Base-by-base conservation (phyloP, 2,113 vertebrate species). In the Hippocampus barbouri region DNA sequence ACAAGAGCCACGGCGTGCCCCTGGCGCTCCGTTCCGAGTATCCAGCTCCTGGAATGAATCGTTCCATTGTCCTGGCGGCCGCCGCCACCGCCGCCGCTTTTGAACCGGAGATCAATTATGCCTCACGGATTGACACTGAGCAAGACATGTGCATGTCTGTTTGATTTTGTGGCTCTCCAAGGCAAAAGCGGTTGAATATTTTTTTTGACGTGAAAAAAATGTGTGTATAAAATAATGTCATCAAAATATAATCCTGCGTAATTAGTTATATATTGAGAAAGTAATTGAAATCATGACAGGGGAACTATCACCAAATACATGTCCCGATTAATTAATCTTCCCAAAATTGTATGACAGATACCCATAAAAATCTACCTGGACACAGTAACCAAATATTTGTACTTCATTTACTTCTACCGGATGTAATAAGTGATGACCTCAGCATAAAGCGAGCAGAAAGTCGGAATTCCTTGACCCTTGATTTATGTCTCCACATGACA, bases 11-110 rank as follows among this genome's bases (percentile, higher is more conserved):
- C 83, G 79, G 80, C 80, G 78, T 81, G 78, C 84, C 83, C 83
- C 83, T 80, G 77, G 83, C 81, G 77, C 73, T 88, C 80, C 76
- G 70, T 82, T 79, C 76, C 80, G 76, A 75, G 79, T 16, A 16
- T 49, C 47, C 47, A 16, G 47, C 3, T 16, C 47, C 47, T 16
- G 47, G 66, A 77, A 91, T 91, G 86, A 92, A 92, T 90, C 71
- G 84, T 86, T 84, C 84, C 84, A 91, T 90, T 91, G 90, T 91
- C 86, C 90, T 34, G 69, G 34, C 34, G 34, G 34, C 34, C 34
- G 34, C 30, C 30, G 4, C 30, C 30, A 34, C 30, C 30, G 4
- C 30, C 30, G 9, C 71, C 30, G 79, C 86, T 85, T 90, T 85
- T 89, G 84, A 89, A 87, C 84, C 82, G 8, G 11, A 14, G n/a